Base-by-base conservation (phyloP, 2,888 invertebrate species). In the Euspilapteryx auroguttella region DNA sequence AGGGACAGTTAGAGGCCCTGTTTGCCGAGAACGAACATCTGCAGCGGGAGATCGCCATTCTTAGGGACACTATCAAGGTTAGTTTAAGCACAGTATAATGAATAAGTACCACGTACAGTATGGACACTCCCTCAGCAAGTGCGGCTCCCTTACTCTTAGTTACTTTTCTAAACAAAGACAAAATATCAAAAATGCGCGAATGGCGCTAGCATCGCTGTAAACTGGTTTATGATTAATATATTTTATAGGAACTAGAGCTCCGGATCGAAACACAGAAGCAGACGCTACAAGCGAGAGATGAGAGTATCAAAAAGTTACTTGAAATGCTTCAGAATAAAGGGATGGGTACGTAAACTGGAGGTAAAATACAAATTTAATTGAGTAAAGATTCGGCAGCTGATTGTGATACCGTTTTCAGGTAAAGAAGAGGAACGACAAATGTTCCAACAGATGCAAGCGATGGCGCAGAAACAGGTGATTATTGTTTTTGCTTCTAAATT, bases 301-400 rank as follows among this genome's bases (percentile, higher is more conserved):
- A 97, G 56, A 96, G 95, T 69, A 97, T 98, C 62, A 97, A 97
- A 79, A 97, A 96, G 73, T 82, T 98, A 49, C 81, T 98, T 53
- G 97, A 98, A 80, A 96, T 98, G 95, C 82, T 98, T 34, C 96
- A 97, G 69, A 94, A 90, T 62, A 95, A 94, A 79, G 94, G 94
- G 65, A 89, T 94, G 83, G 93, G 94, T 93, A 80, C 83, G 91
- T 71, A 42, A 5, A n/a, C n/a, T n/a, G n/a, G n/a, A n/a, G n/a
- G n/a, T n/a, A n/a, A n/a, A n/a, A n/a, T n/a, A n/a, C n/a, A n/a
- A n/a, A n/a, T n/a, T n/a, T n/a, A n/a, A n/a, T n/a, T n/a, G n/a
- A n/a, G n/a, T n/a, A n/a, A n/a, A n/a, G n/a, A n/a, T n/a, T n/a
- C n/a, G n/a, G n/a, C n/a, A n/a, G n/a, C n/a, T n/a, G n/a, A n/a